Conservation (phyloP, 2,888 invertebrate species). For the Tipula lateralis region DNA sequence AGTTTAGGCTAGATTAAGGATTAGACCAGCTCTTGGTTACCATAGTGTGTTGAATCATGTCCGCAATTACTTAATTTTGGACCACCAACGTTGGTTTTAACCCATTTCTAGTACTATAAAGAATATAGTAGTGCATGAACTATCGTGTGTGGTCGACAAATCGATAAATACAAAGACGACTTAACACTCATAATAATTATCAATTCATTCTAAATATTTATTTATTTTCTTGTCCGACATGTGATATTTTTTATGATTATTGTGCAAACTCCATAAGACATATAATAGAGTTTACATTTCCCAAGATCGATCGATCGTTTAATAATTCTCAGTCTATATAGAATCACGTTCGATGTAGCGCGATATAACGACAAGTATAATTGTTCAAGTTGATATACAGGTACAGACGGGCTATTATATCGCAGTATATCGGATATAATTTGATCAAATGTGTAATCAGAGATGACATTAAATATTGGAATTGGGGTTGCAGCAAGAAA, state of each 20-base stretch:
- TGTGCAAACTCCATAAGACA: neutral
- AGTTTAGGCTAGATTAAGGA: no score
- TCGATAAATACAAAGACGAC: neutral
- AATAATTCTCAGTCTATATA: neutral
- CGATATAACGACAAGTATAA: constrained; percentile 14
- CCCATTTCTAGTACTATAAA: no score
- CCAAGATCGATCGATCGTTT: constrained; percentile 2
- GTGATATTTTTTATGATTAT: neutral
- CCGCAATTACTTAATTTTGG: no score
- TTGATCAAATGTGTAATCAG: neutral
- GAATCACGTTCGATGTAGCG: neutral
- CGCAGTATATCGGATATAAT: neutral
- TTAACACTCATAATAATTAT: constrained; percentile 19
- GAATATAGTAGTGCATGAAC: no score
- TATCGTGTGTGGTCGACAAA: neutral
- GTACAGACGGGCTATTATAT: neutral
- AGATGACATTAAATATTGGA: neutral
- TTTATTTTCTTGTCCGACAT: neutral
- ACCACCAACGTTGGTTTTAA: no score
- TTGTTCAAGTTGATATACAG: neutral
- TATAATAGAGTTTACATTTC: constrained; percentile 20
- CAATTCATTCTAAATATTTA: constrained; percentile 19
- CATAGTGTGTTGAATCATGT: no score
- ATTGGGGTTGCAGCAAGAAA: neutral
- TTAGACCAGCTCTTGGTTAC: no score